Conservation (phyloP, 1,140 invertebrate species). For the Diabrotica virgifera region DNA sequence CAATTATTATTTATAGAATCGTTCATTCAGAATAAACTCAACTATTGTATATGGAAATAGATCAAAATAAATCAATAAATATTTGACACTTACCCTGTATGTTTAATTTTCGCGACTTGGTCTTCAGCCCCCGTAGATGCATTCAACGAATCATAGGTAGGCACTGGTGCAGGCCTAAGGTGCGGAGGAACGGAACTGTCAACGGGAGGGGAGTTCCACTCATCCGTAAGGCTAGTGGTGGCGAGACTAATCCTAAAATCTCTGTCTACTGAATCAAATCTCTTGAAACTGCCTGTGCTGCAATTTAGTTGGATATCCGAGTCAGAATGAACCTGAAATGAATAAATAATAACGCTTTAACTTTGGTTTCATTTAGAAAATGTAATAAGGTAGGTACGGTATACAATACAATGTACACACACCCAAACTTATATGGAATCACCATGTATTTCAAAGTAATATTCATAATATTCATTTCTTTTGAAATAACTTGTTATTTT, state of each 20-base stretch:
- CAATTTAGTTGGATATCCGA: slow-evolving; percentile 63
- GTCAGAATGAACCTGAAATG: slow-evolving; percentile 61
- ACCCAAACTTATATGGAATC: too few species aligned
- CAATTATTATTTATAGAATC: too few species aligned
- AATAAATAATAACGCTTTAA: slow-evolving; percentile 1
- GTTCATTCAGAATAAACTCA: too few species aligned
- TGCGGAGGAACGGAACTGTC: slow-evolving; percentile 45
- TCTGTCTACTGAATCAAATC: slow-evolving; percentile 64
- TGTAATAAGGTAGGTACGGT: too few species aligned
- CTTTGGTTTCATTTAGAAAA: too few species aligned
- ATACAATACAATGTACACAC: too few species aligned
- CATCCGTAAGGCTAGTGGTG: slow-evolving; percentile 40
- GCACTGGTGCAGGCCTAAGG: slow-evolving; percentile 48
- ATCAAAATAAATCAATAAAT: too few species aligned
- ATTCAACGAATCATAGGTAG: slow-evolving; percentile 20
- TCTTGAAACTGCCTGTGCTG: slow-evolving; percentile 61
- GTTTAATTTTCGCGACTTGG: slow-evolving; percentile 5
- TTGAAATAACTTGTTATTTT: too few species aligned
- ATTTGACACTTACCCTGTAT: slow-evolving; percentile 12
- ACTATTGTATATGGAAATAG: too few species aligned
- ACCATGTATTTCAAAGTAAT: too few species aligned
- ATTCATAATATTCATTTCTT: too few species aligned
- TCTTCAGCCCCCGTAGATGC: not conserved
- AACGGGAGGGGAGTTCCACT: slow-evolving; percentile 22
- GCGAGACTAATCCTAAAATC: slow-evolving; percentile 50